Conservation (phyloP, 2,113 vertebrate genomes). For the Passer domesticus region DNA sequence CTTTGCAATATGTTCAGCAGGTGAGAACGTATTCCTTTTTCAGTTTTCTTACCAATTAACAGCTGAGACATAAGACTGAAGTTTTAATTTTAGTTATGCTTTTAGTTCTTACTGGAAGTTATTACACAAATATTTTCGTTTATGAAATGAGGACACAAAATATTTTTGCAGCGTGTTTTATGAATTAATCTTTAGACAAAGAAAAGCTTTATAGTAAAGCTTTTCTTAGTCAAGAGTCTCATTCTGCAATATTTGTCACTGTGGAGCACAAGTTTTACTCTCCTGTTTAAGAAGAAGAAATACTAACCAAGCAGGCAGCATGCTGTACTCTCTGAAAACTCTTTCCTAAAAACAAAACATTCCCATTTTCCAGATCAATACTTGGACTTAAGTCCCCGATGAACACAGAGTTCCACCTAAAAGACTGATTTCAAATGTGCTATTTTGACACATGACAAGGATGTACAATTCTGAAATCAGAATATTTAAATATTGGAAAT, state of each 20-base stretch:
- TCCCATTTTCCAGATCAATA: neutral
- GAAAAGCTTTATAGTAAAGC: neutral
- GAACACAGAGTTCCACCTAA: neutral
- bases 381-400: neutral
- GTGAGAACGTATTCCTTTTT: slow-evolving; percentile 55
- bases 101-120: neutral
- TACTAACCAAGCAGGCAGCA: neutral
- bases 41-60: neutral
- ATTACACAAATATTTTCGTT: neutral
- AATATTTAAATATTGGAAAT: neutral
- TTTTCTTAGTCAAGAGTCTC: neutral
- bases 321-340: neutral
- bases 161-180: neutral
- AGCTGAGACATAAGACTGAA: neutral
- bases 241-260: neutral
- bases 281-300: neutral
- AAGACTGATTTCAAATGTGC: neutral
- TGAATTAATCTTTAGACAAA: neutral
- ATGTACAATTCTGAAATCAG: neutral
- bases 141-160: neutral
- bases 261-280: neutral
- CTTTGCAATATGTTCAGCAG: slow-evolving; percentile 89
- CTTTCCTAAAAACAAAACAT: neutral
- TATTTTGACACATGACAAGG: neutral
- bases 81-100: neutral